Base-by-base conservation (phyloP, 2,797 vertebrate species). In the Threskiornis aethiopicus region DNA sequence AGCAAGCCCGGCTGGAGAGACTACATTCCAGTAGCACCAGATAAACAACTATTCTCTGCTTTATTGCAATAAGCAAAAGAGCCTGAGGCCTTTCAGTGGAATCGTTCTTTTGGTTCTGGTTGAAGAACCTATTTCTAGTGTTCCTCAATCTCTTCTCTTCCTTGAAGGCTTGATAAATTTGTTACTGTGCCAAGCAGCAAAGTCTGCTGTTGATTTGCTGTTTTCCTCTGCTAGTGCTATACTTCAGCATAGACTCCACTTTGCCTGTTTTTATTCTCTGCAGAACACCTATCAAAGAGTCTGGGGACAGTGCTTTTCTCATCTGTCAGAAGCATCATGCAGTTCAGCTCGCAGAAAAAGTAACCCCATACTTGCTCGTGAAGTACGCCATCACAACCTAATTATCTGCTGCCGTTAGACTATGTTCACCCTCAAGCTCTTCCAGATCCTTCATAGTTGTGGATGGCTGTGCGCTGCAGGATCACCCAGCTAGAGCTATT, bases 21-120 rank as follows among this genome's bases (percentile, higher is more conserved):
- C 66, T 21, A 84, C 81, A 77, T 96, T 96, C 89, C 92, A 94
- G 37, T 13, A 91, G 65, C 84, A 83, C 57, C 92, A 73, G 41
- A 84, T 47, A 82, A 94, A 90, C 35, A 78, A 67, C 67, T 64
- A 19, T 55, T 87, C 55, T 89, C 55, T 77, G 77, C 86, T 87
- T 71, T 87, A 84, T 3, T 84, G 16, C 0, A 1, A 93, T 84
- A 91, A 72, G 58, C 58, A 86, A 21, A 91, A 84, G 46, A 82
- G 64, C 90, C 89, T 28, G 42, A 92, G 47, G 92, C 35, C 67
- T 80, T 87, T 47, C 55, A 83, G 67, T 6, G 70, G 62, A 59
- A 76, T 21, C 71, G 24, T 66, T 91, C 37, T 35, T 86, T 55
- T 25, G 46, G 46, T 76, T 92, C 41, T 51, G 15, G 62, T 69